These are phyloP conservation scores for Colaptes auratus DNA, from an alignment of 2,113 vertebrate genomes.

Conservation along the genomic window DNA sequence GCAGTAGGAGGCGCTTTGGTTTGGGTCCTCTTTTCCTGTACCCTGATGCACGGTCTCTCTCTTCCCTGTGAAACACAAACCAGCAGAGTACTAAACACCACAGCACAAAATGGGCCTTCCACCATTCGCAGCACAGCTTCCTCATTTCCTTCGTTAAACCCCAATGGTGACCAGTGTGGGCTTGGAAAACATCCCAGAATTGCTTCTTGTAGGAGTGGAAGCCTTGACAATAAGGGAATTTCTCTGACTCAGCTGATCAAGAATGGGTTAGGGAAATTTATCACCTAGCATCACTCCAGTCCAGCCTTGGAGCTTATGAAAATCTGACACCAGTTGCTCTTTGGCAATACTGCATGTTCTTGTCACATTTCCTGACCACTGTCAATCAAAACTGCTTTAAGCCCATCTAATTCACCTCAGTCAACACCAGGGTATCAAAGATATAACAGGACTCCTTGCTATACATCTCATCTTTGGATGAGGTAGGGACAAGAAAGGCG, in stretches of 20 bases:
- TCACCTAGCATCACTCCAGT: not conserved
- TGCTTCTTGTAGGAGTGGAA: slow-evolving; percentile 8
- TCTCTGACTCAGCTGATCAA: not conserved
- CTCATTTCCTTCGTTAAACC: slow-evolving; percentile 1
- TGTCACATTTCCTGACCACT: not conserved
- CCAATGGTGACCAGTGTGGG: not conserved
- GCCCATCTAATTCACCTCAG: not conserved
- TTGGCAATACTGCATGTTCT: not conserved
- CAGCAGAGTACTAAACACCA: not conserved
- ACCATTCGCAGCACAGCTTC: not conserved
- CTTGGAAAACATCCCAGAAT: not conserved
- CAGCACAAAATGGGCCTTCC: not conserved
- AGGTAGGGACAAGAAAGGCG: not conserved
- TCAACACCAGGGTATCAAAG: not conserved
- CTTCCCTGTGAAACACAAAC: slow-evolving; percentile 82
- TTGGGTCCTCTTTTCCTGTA: slow-evolving; percentile 96
- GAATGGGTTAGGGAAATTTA: slow-evolving; percentile 1
- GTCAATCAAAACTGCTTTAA: not conserved
- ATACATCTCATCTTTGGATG: not conserved
- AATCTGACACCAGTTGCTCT: not conserved
- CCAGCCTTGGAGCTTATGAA: not conserved
- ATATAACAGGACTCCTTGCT: not conserved
- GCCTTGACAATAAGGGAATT: not conserved
- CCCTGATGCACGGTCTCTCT: slow-evolving; percentile 91
- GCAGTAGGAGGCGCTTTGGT: slow-evolving; percentile 90